Conservation (phyloP, 1,140 invertebrate genomes). For the Colletes latitarsis region DNA sequence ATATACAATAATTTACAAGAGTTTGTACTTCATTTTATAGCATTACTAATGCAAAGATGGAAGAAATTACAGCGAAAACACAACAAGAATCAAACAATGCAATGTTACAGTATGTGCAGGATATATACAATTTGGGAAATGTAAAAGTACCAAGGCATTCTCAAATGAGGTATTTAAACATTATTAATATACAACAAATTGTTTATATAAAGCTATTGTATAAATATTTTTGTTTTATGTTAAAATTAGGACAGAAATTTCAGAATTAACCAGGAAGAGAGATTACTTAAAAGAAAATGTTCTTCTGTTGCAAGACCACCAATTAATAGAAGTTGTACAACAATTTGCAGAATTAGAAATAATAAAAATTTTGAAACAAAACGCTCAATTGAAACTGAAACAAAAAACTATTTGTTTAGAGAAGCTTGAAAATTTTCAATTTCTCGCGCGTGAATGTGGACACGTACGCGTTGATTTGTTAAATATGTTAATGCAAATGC, state of each 20-base stretch:
- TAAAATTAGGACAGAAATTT: conserved; percentile 70
- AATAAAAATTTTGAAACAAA: conserved; percentile 66
- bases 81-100: conserved; percentile 56
- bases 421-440: conserved; percentile 69
- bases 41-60: conserved; percentile 62
- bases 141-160: conserved; percentile 61
- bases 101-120: conserved; percentile 55
- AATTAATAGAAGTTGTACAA: conserved; percentile 63
- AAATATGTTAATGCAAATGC: conserved; percentile 74
- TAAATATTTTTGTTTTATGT: conserved; percentile 15
- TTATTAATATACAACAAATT: conserved; percentile 51
- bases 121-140: conserved; percentile 71
- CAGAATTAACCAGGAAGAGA: conserved; percentile 64
- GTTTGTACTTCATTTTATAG: conserved; percentile 45
- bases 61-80: conserved; percentile 67
- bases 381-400: conserved; percentile 62
- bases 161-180: conserved; percentile 58
- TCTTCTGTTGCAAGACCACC: conserved; percentile 62
- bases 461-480: conserved; percentile 73
- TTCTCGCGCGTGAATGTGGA: conserved; percentile 70
- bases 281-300: conserved; percentile 74
- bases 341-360: conserved; percentile 66
- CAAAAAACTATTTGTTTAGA: conserved; percentile 61
- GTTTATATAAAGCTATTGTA: background rate
- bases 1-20: conserved; percentile 35